A percentile compares a stretch with the other conserved stretches of the same genome.
Conservation (phyloP, 2,113 vertebrate genomes). For the Numenius arquata region DNA sequence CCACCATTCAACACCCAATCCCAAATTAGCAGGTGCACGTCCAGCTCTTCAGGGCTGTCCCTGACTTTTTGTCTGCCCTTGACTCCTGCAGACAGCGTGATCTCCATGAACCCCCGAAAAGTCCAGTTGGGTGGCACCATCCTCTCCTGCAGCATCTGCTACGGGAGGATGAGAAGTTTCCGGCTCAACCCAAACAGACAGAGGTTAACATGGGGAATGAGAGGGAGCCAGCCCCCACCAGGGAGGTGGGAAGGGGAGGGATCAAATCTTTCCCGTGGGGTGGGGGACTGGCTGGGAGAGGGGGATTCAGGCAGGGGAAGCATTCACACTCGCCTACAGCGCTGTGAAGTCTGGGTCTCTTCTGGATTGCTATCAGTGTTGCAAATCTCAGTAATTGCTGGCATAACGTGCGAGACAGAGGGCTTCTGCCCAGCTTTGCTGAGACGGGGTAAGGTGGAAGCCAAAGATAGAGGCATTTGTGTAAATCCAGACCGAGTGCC, state of each 20-base stretch:
- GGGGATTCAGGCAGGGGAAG: not conserved
- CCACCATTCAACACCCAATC: not conserved
- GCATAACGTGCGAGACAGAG: rapidly evolving
- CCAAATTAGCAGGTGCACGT: not conserved
- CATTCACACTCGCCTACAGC: not conserved
- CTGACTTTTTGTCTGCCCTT: not conserved
- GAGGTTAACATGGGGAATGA: too few relatives aligned
- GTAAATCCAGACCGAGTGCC: not conserved
- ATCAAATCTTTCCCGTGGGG: not conserved
- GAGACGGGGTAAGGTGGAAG: not conserved
- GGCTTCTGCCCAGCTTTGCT: not conserved
- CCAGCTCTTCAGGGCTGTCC: not conserved
- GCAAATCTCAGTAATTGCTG: not conserved
- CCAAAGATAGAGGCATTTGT: not conserved
- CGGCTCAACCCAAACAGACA: rapidly evolving
- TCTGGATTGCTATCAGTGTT: not conserved
- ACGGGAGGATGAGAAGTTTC: not conserved
- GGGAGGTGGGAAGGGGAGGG: not conserved
- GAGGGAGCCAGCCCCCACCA: not conserved
- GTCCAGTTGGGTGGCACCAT: not conserved
- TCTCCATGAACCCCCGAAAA: not conserved
- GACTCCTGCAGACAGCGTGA: not conserved
- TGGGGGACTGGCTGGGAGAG: not conserved
- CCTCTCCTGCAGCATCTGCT: not conserved
- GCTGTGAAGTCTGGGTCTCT: not conserved